Conservation (phyloP, 2,113 vertebrate genomes). For the Platysteira castanea region DNA sequence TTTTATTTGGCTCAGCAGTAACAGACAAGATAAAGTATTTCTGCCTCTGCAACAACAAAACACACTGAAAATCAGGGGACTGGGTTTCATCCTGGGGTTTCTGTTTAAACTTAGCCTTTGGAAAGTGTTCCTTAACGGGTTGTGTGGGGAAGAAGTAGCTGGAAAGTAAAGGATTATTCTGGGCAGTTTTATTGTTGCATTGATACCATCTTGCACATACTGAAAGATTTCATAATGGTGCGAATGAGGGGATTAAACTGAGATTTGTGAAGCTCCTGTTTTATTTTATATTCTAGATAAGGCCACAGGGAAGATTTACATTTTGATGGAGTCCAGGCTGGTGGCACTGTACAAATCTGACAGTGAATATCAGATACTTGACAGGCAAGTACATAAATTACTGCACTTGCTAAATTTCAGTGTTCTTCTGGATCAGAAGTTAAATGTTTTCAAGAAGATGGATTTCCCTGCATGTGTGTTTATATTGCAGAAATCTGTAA, state of each 20-base stretch:
- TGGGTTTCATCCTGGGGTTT: neutral
- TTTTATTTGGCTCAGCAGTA: neutral
- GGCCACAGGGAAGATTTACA: constrained; percentile 77
- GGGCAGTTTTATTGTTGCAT: neutral
- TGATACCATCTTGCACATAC: neutral
- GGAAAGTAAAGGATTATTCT: neutral
- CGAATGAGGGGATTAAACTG: neutral
- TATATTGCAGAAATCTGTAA: neutral
- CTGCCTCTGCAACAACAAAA: neutral
- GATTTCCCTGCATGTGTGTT: neutral
- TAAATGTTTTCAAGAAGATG: neutral
- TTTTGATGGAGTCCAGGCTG: constrained; percentile 96
- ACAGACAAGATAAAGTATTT: neutral
- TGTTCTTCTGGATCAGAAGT: neutral
- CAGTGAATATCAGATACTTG: constrained; percentile 87
- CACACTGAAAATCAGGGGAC: neutral
- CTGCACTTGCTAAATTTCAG: neutral
- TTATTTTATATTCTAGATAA: constrained; percentile 74
- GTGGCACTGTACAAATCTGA: constrained; percentile 88
- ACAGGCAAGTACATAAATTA: constrained; percentile 79
- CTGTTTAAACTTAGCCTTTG: neutral
- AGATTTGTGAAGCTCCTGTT: neutral
- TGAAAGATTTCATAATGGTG: neutral
- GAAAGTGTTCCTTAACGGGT: neutral
- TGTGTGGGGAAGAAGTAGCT: neutral